Evolutionary conservation across 2,113 vertebrate genomes (phyloP), one percentile per base, ranked within the genome.

Genomic region (Stegastes partitus): DNA sequence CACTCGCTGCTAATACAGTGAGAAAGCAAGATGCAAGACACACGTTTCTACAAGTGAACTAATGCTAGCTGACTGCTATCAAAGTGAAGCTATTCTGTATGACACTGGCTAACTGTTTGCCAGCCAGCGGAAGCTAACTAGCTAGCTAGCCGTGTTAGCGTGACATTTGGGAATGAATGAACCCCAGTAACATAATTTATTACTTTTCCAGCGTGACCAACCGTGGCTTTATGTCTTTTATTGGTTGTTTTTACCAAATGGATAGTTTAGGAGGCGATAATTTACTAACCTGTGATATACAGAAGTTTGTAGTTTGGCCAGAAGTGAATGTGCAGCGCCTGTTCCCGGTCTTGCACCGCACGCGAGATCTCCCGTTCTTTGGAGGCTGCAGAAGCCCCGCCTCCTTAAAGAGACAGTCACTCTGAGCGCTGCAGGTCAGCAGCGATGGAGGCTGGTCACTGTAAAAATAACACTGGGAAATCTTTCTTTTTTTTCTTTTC

Each of bases 351-450:
- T 69, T n/a, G 54, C 11, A 47, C 5, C 2, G 0, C 3, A 21
- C 76, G 79, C 9, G 16, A 3, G 11, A 80, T 72, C 45, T 77
- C 50, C 47, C 74, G 47, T 50, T 66, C 6, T 19, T 11, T 12
- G 37, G 11, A 31, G 2, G 1, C 42, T 3, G 3, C 3, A 25
- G 6, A 55, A 19, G 0, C 39, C 10, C 62, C 9, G 16, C 62
- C 28, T 42, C 42, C 75, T 91, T 92, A 92, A 92, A 90, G 88
- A 56, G 47, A 87, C 71, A 82, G 88, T 0, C 50, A 14, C 77
- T n/a, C 21, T 16, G 5, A 25, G 45, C 6, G 14, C n/a, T 15
- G 25, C 1, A 61, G 31, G 6, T 34, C 31, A 34, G 8, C 8
- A 10, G 8, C 10, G 8, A 34, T 34, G 31, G 31, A 34, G 31